Conservation (phyloP, 2,888 invertebrate genomes). For the Tanytarsus gracilentus region DNA sequence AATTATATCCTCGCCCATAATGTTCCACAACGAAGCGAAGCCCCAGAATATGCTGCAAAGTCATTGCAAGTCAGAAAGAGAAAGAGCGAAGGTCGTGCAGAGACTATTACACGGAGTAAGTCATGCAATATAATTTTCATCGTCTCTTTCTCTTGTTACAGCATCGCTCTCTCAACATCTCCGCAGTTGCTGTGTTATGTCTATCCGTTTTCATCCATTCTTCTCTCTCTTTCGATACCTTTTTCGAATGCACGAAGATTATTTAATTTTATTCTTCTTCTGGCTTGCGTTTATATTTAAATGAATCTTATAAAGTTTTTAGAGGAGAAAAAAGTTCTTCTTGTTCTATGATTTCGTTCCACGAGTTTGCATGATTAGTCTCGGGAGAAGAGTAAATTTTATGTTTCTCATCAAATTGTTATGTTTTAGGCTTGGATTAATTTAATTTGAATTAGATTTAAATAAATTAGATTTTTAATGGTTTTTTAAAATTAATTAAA, state of each 20-base stretch:
- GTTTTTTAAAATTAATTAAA: too few species aligned
- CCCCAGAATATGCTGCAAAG: background rate
- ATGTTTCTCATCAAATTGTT: too few species aligned
- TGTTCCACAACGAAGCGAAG: too few species aligned
- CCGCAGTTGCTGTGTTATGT: background rate
- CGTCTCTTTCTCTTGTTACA: constrained; percentile 8
- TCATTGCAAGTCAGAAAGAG: background rate
- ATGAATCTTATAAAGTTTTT: too few species aligned
- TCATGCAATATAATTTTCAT: constrained; percentile 5
- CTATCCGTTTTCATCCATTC: background rate
- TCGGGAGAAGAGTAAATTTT: constrained; percentile 3
- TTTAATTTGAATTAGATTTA: too few species aligned
- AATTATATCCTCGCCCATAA: too few species aligned
- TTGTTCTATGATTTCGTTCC: constrained; percentile 1
- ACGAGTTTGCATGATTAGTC: constrained; percentile 12
- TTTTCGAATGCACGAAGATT: background rate
- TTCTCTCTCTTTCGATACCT: background rate
- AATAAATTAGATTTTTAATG: too few species aligned
- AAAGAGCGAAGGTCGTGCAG: constrained; percentile 10
- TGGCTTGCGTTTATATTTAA: background rate
- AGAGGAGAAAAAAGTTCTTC: too few species aligned
- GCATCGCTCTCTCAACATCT: constrained; percentile 1
- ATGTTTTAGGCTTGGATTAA: too few species aligned
- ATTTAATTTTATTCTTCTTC: constrained; percentile 9
- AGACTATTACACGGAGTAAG: constrained; percentile 8